Percentiles rank a stretch among this genome's conserved stretches.
Conservation (phyloP, 2,888 invertebrate species). For the Priocnemis perturbator region DNA sequence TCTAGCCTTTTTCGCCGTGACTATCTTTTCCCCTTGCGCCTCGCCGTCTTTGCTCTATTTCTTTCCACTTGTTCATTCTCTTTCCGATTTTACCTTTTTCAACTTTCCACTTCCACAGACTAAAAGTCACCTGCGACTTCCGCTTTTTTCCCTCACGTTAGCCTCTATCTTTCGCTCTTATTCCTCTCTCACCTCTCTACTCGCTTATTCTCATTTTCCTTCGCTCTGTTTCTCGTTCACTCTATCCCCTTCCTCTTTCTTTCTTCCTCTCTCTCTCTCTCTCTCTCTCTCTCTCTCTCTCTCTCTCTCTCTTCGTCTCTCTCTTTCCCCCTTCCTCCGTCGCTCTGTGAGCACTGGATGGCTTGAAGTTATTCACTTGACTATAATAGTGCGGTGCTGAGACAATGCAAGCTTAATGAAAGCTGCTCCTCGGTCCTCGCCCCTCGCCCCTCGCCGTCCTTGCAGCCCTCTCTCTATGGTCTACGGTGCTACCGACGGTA, state of each 20-base stretch:
- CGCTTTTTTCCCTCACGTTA: neutral
- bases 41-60: too few species aligned
- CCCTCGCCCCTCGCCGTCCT: constrained; percentile 36
- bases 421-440: constrained; percentile 56
- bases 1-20: too few species aligned
- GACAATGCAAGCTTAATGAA: constrained; percentile 73
- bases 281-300: neutral
- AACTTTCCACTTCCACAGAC: neutral
- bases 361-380: constrained; percentile 67
- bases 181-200: neutral
- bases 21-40: too few species aligned
- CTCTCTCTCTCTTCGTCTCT: neutral
- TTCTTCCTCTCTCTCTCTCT: constrained; percentile 25
- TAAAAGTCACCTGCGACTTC: neutral
- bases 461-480: constrained; percentile 15
- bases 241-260: too few species aligned
- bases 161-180: neutral
- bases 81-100: neutral
- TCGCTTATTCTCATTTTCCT: too few species aligned
- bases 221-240: too few species aligned
- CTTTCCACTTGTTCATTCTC: neutral
- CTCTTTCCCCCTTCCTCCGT: neutral
- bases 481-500: constrained; percentile 11
- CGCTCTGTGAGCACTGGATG: constrained; percentile 37
- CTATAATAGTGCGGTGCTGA: constrained; percentile 64